Evolutionary conservation across 1,140 invertebrate genomes (phyloP).

Genomic region (Akabosia matsudoensis): DNA sequence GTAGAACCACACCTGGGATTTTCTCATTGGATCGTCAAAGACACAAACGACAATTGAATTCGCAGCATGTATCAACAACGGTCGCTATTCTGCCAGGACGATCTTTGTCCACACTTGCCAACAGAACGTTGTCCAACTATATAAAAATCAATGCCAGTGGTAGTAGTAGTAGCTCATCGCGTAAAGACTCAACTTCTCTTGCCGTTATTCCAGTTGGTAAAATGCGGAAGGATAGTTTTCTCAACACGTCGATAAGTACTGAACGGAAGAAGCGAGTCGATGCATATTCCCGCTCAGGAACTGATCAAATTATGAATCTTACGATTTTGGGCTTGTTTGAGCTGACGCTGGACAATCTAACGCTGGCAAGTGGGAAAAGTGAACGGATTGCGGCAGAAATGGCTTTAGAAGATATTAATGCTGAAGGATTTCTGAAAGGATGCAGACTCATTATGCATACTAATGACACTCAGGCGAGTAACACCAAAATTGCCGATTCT

Average conservation of each 20-base stretch:
- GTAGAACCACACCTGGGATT: neutral
- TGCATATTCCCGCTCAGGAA: neutral
- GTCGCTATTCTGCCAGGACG: neutral
- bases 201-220: too few relatives aligned
- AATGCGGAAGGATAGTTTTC: too few relatives aligned
- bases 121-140: neutral
- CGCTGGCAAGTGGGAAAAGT: slow-evolving; percentile 34
- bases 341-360: slow-evolving; percentile 14
- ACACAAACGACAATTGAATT: neutral
- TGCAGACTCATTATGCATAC: slow-evolving; percentile 68
- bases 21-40: neutral
- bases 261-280: too few relatives aligned
- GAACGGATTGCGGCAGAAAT: slow-evolving; percentile 42
- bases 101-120: neutral
- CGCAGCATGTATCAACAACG: neutral
- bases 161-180: too few relatives aligned
- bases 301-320: slow-evolving; percentile 1
- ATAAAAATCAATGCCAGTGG: neutral
- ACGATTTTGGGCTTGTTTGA: slow-evolving; percentile 45
- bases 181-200: too few relatives aligned
- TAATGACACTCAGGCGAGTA: slow-evolving; percentile 77
- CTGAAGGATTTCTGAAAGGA: slow-evolving; percentile 59
- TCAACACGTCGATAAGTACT: too few relatives aligned
- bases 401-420: slow-evolving; percentile 43
- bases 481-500: too few relatives aligned